Base-by-base conservation (phyloP, 2,113 vertebrate species). In the Pygoscelis adeliae region DNA sequence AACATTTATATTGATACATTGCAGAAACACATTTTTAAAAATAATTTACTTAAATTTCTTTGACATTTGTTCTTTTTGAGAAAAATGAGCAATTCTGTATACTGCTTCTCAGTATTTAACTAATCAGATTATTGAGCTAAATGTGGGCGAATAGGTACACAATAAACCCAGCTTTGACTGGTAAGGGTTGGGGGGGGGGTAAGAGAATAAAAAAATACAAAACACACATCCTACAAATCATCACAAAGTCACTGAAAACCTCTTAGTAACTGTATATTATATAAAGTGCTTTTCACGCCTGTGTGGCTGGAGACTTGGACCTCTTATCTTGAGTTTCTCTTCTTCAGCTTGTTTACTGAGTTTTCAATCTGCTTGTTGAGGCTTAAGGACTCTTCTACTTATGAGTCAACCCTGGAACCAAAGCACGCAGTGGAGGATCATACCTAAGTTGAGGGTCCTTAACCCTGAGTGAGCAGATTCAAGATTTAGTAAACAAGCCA, bases 1-100 rank as follows among this genome's bases (percentile, higher is more conserved):
- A 96, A 95, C 70, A 40, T 71, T 97, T 95, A 73, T 94, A 92
- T 55, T 85, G 94, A 87, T 93, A 89, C 53, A 70, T 72, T 94
- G 88, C 67, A 89, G 87, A 93, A 93, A 90, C 53, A 90, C 59
- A 12, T 86, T 95, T 97, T 92, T n/a, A 3, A 89, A 85, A 97
- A 93, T 30, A 94, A 80, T 94, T 89, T 69, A 73, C 70, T 82
- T 94, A 65, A 65, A 89, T 94, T 97, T 79, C 73, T 65, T 87
- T 73, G 81, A 11, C 25, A 17, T 95, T 87, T 94, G 30, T 87
- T 96, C 49, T 79, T 76, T 97, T 87, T 72, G 66, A 89, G 36
- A 40, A 90, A 93, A 93, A 49, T 29, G 85, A 92, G 55, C 13
- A 84, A 69, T 94, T 69, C 53, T 87, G 23, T n/a, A 38, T 44